Base-by-base conservation (phyloP, 2,888 invertebrate species). In the Cephus rjabovi region DNA sequence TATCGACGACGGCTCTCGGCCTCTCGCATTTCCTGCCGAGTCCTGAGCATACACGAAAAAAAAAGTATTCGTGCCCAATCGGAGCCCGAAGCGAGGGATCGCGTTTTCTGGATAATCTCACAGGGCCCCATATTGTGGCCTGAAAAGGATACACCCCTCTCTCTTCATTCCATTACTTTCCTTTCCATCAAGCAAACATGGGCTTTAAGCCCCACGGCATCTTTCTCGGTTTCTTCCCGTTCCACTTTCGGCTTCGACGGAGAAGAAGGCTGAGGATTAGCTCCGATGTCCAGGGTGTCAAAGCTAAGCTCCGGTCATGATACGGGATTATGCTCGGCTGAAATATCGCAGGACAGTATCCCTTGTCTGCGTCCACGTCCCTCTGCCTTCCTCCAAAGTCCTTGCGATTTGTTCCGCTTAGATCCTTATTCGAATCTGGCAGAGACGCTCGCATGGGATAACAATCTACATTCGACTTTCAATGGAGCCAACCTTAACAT, bases 261-360 rank as follows among this genome's bases (percentile, higher is more conserved):
- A 83, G 82, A 83, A 82, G 76, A 74, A 78, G 78, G 33, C 31
- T 73, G 82, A 81, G 88, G 88, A 90, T 90, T 89, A 89, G 84
- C 76, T 78, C 79, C 79, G 82, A 83, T 86, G 87, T 85, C 84
- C 83, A 83, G 84, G 87, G 86, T 87, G 89, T 89, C 88, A 86
- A 86, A 85, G 86, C 84, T 89, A 88, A 90, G 87, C 88, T 84
- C 80, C 82, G 82, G 83, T 82, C 87, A 87, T 90, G 90, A 90
- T 90, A 90, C 83, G 84, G 88, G 87, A 89, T 90, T 90, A 89
- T 83, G 84, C 84, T 81, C 85, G 87, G 83, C 86, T 88, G 90
- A 88, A 89, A 89, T 90, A 89, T 89, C 84, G 80, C 82, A 76
- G 31, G 56, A 70, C 34, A 77, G 75, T 56, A 9, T 56, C 56